Evolutionary conservation across 2,113 vertebrate genomes (phyloP).

Genomic region (Albula goreensis): DNA sequence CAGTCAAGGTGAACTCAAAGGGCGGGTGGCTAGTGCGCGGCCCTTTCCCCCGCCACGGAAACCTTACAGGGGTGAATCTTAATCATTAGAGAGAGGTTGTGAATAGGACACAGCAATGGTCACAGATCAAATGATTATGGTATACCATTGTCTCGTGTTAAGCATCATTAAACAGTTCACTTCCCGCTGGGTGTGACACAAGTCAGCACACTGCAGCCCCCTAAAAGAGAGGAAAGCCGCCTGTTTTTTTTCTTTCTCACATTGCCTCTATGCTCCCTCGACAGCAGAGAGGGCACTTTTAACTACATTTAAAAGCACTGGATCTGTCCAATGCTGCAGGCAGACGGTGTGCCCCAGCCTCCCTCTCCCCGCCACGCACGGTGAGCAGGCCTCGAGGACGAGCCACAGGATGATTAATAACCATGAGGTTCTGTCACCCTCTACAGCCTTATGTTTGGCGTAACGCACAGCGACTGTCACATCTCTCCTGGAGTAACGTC

Average conservation of each 20-base stretch:
- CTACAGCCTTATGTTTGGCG: not conserved
- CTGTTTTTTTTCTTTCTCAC: not conserved
- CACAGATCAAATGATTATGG: not conserved
- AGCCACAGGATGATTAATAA: constrained; percentile 28
- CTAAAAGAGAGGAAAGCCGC: not conserved
- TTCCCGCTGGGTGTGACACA: not conserved
- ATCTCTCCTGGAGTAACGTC: not conserved
- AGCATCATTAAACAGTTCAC: not conserved
- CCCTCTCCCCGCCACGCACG: not conserved
- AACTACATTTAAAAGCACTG: constrained; percentile 17
- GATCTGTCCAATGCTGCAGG: not conserved
- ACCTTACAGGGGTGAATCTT: constrained; percentile 3
- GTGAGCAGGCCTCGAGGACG: not conserved
- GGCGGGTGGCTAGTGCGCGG: constrained; percentile 26
- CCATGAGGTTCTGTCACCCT: not conserved
- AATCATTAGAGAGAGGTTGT: not conserved
- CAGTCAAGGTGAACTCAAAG: constrained; percentile 33
- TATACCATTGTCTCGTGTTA: not conserved
- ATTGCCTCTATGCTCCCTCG: not conserved
- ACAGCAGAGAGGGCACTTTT: not conserved
- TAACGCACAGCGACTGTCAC: constrained; percentile 15
- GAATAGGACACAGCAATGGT: constrained; percentile 34
- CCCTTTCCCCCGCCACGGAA: constrained; percentile 20
- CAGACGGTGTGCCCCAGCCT: not conserved
- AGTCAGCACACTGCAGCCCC: not conserved